Evolutionary conservation across 2,888 invertebrate species (phyloP).

Genomic region (Pyrgus malvae): DNA sequence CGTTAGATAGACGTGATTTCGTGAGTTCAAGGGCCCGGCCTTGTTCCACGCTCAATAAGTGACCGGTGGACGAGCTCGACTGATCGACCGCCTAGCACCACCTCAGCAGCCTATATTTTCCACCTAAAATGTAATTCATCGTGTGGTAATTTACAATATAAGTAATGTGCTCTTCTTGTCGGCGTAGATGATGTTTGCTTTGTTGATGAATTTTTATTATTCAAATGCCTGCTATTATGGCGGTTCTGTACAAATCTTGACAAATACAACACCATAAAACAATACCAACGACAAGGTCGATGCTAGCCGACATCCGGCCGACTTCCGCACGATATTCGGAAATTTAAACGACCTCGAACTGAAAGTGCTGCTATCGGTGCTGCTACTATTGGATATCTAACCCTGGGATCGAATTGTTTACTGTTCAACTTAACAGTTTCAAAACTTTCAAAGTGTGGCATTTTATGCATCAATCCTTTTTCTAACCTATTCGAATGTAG

Average conservation of each 20-base stretch:
- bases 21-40: constrained; percentile 93
- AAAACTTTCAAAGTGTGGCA: too few species aligned
- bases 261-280: neutral
- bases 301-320: constrained; percentile 19
- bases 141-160: constrained; percentile 1
- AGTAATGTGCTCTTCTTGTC: neutral
- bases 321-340: constrained; percentile 20
- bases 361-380: neutral
- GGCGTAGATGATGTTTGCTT: too few species aligned
- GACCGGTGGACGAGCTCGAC: constrained; percentile 37
- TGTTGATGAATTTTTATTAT: too few species aligned
- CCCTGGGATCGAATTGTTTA: constrained; percentile 5
- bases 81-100: constrained; percentile 30
- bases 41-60: constrained; percentile 91
- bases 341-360: constrained; percentile 18
- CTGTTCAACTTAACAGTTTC: neutral
- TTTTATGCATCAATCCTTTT: too few species aligned
- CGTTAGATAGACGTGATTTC: constrained; percentile 74
- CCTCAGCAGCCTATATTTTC: constrained; percentile 9
- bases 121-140: constrained; percentile 6
- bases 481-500: too few species aligned
- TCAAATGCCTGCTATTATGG: neutral
- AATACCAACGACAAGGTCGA: constrained; percentile 7
- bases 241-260: neutral
- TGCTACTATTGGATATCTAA: neutral